These are phyloP conservation scores for Lophura swinhoii DNA, from an alignment of 2,797 vertebrate species.

Conservation along the genomic window DNA sequence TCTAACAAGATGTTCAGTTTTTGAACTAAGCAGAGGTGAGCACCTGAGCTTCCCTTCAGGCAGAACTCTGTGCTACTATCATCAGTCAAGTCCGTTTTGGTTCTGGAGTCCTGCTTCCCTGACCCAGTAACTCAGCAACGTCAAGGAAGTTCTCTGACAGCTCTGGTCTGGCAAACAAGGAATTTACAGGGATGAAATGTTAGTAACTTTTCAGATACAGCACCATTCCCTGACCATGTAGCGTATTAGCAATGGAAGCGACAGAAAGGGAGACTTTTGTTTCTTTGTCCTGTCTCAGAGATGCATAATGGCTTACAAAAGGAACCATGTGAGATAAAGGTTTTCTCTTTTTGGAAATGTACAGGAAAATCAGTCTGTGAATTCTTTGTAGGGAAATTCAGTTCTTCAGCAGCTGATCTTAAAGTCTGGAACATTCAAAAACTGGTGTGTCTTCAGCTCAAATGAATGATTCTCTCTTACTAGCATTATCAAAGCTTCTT, in stretches of 20 bases:
- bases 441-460: neutral
- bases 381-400: neutral
- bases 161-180: neutral
- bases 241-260: neutral
- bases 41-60: neutral
- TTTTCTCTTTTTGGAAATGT: neutral
- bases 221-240: neutral
- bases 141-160: neutral
- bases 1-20: neutral
- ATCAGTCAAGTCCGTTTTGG: neutral
- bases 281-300: neutral
- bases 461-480: neutral
- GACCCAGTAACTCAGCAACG: neutral
- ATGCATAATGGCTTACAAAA: neutral
- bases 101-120: neutral
- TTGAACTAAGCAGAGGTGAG: neutral
- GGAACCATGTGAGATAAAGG: neutral
- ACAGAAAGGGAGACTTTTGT: neutral
- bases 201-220: neutral
- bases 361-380: neutral
- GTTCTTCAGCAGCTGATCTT: neutral
- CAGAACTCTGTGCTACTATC: neutral
- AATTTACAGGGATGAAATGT: neutral
- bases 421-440: neutral
- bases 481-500: slow-evolving; percentile 5